phyloP scores from a whole-genome alignment of 1,140 invertebrate genomes.

The Drosophila santomea region DNA sequence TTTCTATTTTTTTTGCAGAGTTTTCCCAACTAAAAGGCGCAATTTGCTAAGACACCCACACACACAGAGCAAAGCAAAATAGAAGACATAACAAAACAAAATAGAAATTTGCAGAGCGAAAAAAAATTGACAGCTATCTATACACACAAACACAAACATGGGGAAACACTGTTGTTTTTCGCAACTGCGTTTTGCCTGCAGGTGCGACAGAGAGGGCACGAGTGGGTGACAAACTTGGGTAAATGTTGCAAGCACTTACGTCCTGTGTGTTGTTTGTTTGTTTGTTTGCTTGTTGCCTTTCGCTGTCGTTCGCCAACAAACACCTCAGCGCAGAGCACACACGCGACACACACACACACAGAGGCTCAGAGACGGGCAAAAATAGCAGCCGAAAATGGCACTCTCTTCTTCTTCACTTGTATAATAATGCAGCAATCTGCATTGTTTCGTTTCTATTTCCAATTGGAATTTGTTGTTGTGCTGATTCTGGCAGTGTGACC shows the following conservation, averaged over 20 bases:
- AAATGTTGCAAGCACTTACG: slow-evolving; percentile 40
- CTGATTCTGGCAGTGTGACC: not conserved
- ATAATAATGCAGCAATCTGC: slow-evolving; percentile 38
- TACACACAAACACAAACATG: slow-evolving; percentile 6
- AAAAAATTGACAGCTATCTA: slow-evolving; percentile 28
- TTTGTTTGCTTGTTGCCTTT: slow-evolving; percentile 14
- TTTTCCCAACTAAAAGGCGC: slow-evolving; percentile 61
- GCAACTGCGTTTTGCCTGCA: slow-evolving; percentile 26
- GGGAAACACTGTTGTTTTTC: slow-evolving; percentile 22
- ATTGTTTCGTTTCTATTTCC: slow-evolving; percentile 45
- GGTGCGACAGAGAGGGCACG: slow-evolving; percentile 6
- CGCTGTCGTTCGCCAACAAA: slow-evolving; percentile 6
- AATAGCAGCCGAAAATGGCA: slow-evolving; percentile 35
- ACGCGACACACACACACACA: slow-evolving; percentile 4
- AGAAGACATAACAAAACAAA: slow-evolving; percentile 31
- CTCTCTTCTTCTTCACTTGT: slow-evolving; percentile 37
- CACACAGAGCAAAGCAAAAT: slow-evolving; percentile 17
- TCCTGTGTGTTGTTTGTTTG: slow-evolving; percentile 25
- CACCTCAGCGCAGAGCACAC: slow-evolving; percentile 11
- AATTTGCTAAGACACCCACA: slow-evolving; percentile 47
- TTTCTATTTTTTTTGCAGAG: slow-evolving; percentile 23
- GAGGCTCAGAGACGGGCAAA: slow-evolving; percentile 22
- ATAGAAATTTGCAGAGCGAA: slow-evolving; percentile 21
- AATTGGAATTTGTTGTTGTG: slow-evolving; percentile 37
- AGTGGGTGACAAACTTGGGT: slow-evolving; percentile 16